phyloP scores from a whole-genome alignment of 2,113 vertebrate species.

The Phoenicopterus ruber region DNA sequence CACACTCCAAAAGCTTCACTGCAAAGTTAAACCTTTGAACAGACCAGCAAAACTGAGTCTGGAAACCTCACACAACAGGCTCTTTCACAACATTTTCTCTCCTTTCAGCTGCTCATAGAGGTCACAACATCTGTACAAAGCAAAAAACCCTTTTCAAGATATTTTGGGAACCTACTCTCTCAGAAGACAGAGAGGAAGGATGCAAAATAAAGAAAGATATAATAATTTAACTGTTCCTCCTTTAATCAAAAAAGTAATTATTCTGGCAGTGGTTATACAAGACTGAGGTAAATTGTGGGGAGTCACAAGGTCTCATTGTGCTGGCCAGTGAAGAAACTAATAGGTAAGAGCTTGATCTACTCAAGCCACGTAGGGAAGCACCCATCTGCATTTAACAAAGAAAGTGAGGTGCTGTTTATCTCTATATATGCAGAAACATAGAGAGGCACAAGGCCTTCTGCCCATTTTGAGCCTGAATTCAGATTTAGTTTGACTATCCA shows the following conservation, averaged over 20 bases:
- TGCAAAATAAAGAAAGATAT: neutral
- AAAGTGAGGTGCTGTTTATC: neutral
- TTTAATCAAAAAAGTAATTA: neutral
- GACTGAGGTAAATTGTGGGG: neutral
- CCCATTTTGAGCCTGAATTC: neutral
- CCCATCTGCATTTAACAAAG: neutral
- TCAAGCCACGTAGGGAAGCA: neutral
- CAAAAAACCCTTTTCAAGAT: neutral
- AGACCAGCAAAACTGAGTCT: neutral
- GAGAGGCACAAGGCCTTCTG: neutral
- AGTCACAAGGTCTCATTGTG: neutral
- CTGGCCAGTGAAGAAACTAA: neutral
- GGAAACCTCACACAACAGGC: neutral
- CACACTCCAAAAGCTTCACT: neutral
- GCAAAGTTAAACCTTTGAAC: neutral
- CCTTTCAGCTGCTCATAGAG: neutral
- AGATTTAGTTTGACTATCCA: neutral
- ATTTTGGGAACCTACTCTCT: neutral
- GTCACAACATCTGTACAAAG: neutral
- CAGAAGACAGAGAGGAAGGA: neutral
- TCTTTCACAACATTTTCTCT: neutral
- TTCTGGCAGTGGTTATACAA: neutral
- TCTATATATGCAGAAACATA: neutral
- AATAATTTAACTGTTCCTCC: neutral
- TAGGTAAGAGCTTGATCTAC: neutral